Evolutionary conservation across 2,113 vertebrate species (phyloP).

Genomic region (Pangasianodon gigas): DNA sequence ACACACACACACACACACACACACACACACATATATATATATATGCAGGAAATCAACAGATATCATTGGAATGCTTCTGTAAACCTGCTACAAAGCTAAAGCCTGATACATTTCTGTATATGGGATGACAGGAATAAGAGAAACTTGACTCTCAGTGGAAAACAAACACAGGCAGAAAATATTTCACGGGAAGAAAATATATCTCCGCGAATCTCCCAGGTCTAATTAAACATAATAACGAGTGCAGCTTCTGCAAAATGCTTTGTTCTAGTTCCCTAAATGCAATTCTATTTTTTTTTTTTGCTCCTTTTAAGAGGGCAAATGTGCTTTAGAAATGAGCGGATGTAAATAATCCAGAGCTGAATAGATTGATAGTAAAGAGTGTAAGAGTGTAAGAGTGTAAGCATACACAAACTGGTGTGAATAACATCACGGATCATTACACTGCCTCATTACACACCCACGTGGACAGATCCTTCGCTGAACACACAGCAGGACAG

Average conservation of each 20-base stretch:
- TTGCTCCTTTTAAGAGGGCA: not conserved
- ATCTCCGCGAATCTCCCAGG: not conserved
- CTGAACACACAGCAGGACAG: not conserved
- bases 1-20: no score
- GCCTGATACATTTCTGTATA: not conserved
- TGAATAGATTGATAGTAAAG: not conserved
- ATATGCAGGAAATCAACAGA: not conserved
- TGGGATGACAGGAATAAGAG: not conserved
- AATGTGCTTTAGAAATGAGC: not conserved
- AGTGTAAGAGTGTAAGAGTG: not conserved
- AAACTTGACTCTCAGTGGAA: not conserved
- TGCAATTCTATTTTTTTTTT: not conserved
- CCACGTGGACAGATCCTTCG: not conserved
- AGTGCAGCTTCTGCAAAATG: not conserved
- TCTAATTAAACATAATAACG: slow-evolving; percentile 6
- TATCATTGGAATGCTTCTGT: not conserved
- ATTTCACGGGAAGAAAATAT: no score
- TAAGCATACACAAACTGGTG: not conserved
- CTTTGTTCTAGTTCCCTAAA: not conserved
- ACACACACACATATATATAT: no score
- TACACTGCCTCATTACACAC: not conserved
- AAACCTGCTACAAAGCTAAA: not conserved
- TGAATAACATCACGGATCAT: not conserved
- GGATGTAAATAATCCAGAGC: not conserved
- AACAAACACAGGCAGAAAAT: not conserved